These are phyloP conservation scores for Melieria omissa DNA, from an alignment of 2,888 invertebrate genomes.

Conservation along the genomic window DNA sequence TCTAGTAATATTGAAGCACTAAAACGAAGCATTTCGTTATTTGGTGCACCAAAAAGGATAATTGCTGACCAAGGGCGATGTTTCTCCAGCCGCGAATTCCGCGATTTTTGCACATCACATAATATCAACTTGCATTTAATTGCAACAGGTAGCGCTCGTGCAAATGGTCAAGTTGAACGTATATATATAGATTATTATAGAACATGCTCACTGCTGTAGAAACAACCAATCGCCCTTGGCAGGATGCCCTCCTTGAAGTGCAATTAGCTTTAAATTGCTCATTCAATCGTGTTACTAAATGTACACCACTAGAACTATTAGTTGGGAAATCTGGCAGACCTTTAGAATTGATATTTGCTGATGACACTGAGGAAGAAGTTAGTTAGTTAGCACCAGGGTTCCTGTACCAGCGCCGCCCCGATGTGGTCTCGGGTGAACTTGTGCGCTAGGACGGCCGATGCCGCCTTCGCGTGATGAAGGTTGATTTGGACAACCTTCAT, in stretches of 20 bases:
- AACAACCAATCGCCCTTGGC: constrained; percentile 36
- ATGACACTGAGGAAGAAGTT: constrained; percentile 3
- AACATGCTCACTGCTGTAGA: constrained; percentile 37
- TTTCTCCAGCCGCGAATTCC: constrained; percentile 17
- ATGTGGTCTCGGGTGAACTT: no score
- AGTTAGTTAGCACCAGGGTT: no score
- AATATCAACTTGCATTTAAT: no score
- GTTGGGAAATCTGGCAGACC: background rate
- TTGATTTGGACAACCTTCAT: no score
- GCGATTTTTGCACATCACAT: no score
- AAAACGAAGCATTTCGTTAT: constrained; percentile 22
- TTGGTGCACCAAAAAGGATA: constrained; percentile 31
- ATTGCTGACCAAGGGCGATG: constrained; percentile 40
- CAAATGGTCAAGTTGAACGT: constrained; percentile 33
- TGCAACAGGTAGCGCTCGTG: no score
- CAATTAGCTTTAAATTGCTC: constrained; percentile 31
- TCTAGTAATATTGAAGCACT: constrained; percentile 28
- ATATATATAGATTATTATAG: no score
- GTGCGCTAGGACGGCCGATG: no score
- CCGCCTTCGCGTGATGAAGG: no score
- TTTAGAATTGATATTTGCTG: background rate
- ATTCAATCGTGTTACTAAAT: constrained; percentile 15
- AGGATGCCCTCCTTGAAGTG: constrained; percentile 33
- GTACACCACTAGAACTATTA: constrained; percentile 5
- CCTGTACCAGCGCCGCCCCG: no score